Percentiles rank a stretch among this genome's conserved stretches.
Evolutionary conservation across 30 jellyfish, hydroid and myxozoan genomes (phyloP).

Genomic region (Clytia hemisphaerica): DNA sequence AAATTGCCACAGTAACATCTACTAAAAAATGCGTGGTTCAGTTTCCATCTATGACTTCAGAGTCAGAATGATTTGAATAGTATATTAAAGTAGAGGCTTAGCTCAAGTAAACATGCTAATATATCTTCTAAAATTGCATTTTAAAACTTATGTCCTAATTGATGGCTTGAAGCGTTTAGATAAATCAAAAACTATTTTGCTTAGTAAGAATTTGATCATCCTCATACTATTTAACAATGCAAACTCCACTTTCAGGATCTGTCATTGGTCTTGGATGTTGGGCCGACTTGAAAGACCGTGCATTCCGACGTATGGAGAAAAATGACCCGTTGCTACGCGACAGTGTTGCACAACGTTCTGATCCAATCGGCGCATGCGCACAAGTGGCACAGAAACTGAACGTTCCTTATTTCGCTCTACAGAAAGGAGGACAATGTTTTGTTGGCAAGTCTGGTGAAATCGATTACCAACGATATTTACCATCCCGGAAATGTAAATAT

Average conservation of each 20-base stretch:
- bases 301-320: constrained; percentile 83
- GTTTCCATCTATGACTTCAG: too few relatives aligned
- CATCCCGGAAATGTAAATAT: constrained; percentile 87
- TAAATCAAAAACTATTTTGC: too few relatives aligned
- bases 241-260: constrained; percentile 55
- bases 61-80: too few relatives aligned
- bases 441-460: constrained; percentile 50
- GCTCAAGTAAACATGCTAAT: too few relatives aligned
- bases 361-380: constrained; percentile 80
- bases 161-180: too few relatives aligned
- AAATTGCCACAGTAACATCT: too few relatives aligned
- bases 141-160: too few relatives aligned
- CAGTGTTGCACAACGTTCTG: constrained; percentile 49
- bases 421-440: constrained; percentile 96
- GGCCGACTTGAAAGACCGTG: constrained; percentile 98
- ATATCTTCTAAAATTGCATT: too few relatives aligned
- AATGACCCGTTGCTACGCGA: constrained; percentile 61
- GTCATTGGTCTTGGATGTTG: constrained; percentile 98
- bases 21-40: too few relatives aligned
- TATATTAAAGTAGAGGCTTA: too few relatives aligned
- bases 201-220: too few relatives aligned
- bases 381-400: constrained; percentile 68
- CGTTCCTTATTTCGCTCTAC: constrained; percentile 68
- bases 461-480: constrained; percentile 55
- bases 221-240: too few relatives aligned